phyloP scores from a whole-genome alignment of 2,888 invertebrate genomes.

The Polydrusus pterygomalis region DNA sequence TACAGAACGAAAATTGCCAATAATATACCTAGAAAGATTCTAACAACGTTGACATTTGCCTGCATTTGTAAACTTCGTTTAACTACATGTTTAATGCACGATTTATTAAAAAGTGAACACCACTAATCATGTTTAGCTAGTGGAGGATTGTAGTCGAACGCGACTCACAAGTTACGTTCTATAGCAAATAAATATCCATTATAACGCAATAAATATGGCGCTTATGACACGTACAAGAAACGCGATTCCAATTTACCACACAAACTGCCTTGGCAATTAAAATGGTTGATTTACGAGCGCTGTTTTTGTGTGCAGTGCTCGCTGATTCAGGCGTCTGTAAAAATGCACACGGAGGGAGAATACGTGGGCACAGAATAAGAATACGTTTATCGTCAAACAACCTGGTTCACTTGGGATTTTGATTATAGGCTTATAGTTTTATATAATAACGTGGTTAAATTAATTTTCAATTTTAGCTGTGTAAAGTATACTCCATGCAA shows the following conservation, averaged over 20 bases:
- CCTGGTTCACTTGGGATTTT: too few relatives aligned
- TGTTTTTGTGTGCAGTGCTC: constrained; percentile 50
- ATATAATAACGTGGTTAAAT: too few relatives aligned
- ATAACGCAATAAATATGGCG: constrained; percentile 69
- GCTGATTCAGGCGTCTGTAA: constrained; percentile 19
- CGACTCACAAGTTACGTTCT: constrained; percentile 55
- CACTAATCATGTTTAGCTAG: constrained; percentile 29
- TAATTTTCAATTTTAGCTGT: too few relatives aligned
- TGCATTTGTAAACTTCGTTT: constrained; percentile 1
- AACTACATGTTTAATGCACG: constrained; percentile 7
- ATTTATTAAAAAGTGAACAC: constrained; percentile 29
- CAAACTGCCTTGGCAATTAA: constrained; percentile 57
- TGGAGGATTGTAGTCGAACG: constrained; percentile 47
- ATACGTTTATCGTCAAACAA: too few relatives aligned
- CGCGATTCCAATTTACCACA: constrained; percentile 68
- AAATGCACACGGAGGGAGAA: constrained; percentile 16
- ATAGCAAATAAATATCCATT: constrained; percentile 69
- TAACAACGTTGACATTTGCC: too few relatives aligned
- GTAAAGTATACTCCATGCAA: too few relatives aligned
- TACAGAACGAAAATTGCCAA: too few relatives aligned
- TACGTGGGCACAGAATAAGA: background rate
- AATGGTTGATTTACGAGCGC: constrained; percentile 49
- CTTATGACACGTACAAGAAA: constrained; percentile 70
- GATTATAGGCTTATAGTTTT: too few relatives aligned
- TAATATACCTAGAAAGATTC: too few relatives aligned